Evolutionary conservation across 1,140 invertebrate species (phyloP), one percentile per base, ranked within the genome.

Genomic region (Drosophila triauraria): DNA sequence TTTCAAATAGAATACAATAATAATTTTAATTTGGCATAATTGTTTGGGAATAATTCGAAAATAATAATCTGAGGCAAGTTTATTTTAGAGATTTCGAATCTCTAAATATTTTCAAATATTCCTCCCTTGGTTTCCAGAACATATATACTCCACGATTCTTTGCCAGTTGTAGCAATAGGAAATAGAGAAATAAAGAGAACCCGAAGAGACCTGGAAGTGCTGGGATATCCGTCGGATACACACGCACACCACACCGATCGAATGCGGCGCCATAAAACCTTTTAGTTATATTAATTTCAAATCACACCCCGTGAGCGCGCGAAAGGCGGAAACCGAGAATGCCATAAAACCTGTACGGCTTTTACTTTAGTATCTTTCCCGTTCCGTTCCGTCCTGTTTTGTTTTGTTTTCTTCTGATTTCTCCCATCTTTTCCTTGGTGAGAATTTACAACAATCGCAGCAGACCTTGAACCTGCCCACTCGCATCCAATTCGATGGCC

Each of bases 211-310:
- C 15, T 67, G 51, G 53, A 54, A 40, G 27, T 9, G 2, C 17
- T 8, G 30, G 13, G 20, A 72, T 75, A 82, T 82, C 53, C 70
- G 46, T 75, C 82, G 78, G 78, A 62, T 75, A 85, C 42, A 42
- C 30, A 69, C 27, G 38, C 53, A 43, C 69, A 43, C 20, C 17
- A 43, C n/a, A n/a, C 12, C 35, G 62, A 68, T 59, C 30, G 58
- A 75, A 59, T 58, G 62, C 54, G 42, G 76, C 80, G 77, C 74
- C 84, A 56, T 78, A 87, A 83, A 87, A 87, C 80, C 84, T 87
- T 87, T 87, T 87, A 87, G 84, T 87, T 84, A 84, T 87, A 87
- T 87, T 87, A 87, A 87, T 87, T 88, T 87, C 80, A 80, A 87
- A 88, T 88, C 74, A 82, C 43, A 76, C 67, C 59, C 51, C 44